These are phyloP conservation scores for Epinephelus awoara DNA, from an alignment of 2,797 vertebrate species.

Conservation along the genomic window DNA sequence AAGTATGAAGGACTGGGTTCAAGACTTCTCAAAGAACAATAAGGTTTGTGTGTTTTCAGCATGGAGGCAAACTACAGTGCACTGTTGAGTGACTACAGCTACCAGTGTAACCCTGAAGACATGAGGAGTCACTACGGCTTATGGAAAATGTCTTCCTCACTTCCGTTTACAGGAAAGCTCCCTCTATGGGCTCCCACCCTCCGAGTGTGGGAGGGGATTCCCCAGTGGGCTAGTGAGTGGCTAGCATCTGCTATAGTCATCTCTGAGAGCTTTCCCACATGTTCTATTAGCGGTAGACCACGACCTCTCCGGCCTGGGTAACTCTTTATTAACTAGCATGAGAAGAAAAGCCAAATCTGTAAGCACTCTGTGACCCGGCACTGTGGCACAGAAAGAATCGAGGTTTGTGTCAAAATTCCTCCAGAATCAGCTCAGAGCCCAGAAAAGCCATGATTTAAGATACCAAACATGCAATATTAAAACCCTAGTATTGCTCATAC, in stretches of 20 bases:
- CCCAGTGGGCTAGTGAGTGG: conserved; percentile 65
- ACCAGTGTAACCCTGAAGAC: conserved; percentile 23
- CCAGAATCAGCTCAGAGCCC: no score
- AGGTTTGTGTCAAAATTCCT: background rate
- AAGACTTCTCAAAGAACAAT: conserved; percentile 49
- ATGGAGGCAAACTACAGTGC: background rate
- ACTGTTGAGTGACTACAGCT: conserved; percentile 18
- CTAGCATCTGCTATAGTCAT: conserved; percentile 75
- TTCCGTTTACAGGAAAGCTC: conserved; percentile 52
- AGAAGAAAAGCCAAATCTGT: conserved; percentile 37
- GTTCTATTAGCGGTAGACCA: conserved; percentile 60
- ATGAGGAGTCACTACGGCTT: conserved; percentile 44
- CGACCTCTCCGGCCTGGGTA: conserved; percentile 47
- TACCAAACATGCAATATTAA: background rate
- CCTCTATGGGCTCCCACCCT: conserved; percentile 56
- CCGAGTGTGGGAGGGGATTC: conserved; percentile 66
- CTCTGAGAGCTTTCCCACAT: conserved; percentile 80
- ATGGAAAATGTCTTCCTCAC: conserved; percentile 65
- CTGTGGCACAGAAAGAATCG: background rate
- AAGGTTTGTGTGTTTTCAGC: conserved; percentile 40
- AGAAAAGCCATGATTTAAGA: background rate
- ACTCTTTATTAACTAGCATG: conserved; percentile 56
- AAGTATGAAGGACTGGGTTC: conserved; percentile 50
- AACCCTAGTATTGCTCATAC: background rate
- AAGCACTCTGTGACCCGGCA: conserved; percentile 35